Evolutionary conservation across 2,113 vertebrate species (phyloP).

Genomic region (Anarrhichthys ocellatus): DNA sequence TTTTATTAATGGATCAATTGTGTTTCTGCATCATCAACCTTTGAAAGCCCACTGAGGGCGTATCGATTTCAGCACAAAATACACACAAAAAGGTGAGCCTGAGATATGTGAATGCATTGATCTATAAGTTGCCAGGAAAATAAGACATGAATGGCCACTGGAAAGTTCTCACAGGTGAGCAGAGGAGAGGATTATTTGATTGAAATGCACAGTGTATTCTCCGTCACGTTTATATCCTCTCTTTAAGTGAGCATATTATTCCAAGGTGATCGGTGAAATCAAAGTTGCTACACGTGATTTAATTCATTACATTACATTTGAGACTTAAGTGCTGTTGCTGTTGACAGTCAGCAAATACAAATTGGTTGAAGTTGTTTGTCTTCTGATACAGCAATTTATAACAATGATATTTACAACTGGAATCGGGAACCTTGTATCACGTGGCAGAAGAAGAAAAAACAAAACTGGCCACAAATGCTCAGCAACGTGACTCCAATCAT

Average conservation of each 20-base stretch:
- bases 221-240: not conserved
- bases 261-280: not conserved
- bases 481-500: not conserved
- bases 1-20: conserved; percentile 78
- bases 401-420: not conserved
- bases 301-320: too few relatives aligned
- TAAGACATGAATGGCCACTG: conserved; percentile 46
- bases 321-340: too few relatives aligned
- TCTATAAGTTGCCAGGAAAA: conserved; percentile 49
- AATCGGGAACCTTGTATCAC: not conserved
- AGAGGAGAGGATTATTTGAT: conserved; percentile 2
- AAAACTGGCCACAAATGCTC: too few relatives aligned
- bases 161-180: conserved; percentile 34
- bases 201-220: not conserved
- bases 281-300: too few relatives aligned
- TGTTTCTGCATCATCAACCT: conserved; percentile 73
- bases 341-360: not conserved
- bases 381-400: not conserved
- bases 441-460: too few relatives aligned
- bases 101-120: conserved; percentile 60
- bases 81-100: conserved; percentile 37
- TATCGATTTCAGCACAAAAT: conserved; percentile 64
- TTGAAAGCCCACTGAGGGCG: conserved; percentile 58
- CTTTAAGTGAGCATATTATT: not conserved
- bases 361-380: not conserved